Conservation (phyloP, 1,140 invertebrate species). For the Drosophila grimshawi region DNA sequence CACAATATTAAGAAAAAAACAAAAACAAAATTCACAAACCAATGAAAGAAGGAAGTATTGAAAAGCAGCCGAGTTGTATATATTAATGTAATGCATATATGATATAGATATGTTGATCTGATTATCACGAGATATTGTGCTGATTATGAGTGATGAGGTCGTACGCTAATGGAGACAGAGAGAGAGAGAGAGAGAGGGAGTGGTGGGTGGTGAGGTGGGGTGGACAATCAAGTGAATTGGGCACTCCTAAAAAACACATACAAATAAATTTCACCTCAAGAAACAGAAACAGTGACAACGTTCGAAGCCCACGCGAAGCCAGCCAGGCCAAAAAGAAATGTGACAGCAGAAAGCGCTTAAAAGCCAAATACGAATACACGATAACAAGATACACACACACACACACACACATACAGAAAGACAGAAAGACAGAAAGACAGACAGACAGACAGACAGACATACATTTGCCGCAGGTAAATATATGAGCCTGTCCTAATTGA, state of each 20-base stretch:
- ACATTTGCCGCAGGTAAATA: slow-evolving; percentile 8
- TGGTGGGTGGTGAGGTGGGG: not conserved
- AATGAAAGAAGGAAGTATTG: slow-evolving; percentile 37
- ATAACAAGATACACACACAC: slow-evolving; percentile 15
- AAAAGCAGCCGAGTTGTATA: slow-evolving; percentile 25
- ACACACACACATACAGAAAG: slow-evolving; percentile 5
- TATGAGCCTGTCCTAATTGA: slow-evolving; percentile 43
- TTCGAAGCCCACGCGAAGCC: slow-evolving; percentile 44
- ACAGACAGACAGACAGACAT: no score
- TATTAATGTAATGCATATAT: slow-evolving; percentile 3
- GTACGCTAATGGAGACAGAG: not conserved
- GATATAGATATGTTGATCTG: slow-evolving; percentile 6
- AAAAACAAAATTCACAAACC: not conserved
- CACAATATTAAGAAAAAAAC: no score
- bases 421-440: not conserved
- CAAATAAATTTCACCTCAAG: slow-evolving; percentile 68
- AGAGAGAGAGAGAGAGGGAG: no score
- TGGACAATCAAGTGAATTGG: slow-evolving; percentile 19
- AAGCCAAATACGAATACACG: slow-evolving; percentile 19
- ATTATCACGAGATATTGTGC: slow-evolving; percentile 31
- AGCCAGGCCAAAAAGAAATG: slow-evolving; percentile 60
- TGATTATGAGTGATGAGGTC: slow-evolving; percentile 30
- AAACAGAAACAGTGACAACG: slow-evolving; percentile 54
- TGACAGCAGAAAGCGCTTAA: slow-evolving; percentile 70
- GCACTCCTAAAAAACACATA: slow-evolving; percentile 61